Conservation (phyloP, 1,140 invertebrate genomes). For the Potamilus streckersoni region DNA sequence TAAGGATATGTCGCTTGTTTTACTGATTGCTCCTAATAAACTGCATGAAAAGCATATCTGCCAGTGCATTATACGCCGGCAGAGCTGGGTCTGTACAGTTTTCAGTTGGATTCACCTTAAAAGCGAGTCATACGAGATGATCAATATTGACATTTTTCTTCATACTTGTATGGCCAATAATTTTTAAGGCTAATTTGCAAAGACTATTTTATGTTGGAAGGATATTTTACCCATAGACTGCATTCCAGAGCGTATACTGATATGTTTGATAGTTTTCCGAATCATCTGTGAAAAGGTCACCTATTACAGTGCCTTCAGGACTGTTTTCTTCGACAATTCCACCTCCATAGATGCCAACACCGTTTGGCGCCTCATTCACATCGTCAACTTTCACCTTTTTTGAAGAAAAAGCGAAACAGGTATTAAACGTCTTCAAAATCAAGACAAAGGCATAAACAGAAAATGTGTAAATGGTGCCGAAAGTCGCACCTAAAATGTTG, state of each 20-base stretch:
- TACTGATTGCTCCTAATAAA: no score
- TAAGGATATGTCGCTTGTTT: no score
- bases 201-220: background rate
- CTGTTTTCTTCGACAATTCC: conserved; percentile 43
- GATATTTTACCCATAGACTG: conserved; percentile 39
- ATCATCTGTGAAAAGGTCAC: conserved; percentile 46
- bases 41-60: no score
- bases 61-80: background rate
- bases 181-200: background rate
- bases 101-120: background rate
- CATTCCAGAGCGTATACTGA: conserved; percentile 37
- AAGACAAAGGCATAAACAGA: background rate
- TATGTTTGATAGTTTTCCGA: conserved; percentile 51
- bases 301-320: conserved; percentile 33
- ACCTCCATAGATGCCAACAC: conserved; percentile 37
- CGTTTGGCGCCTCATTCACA: conserved; percentile 50
- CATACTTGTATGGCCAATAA: background rate
- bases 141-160: background rate
- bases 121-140: background rate
- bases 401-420: conserved; percentile 13
- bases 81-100: conserved; percentile 4
- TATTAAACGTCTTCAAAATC: background rate
- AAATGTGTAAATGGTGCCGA: background rate
- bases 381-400: conserved; percentile 42
- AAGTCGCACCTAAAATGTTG: conserved; percentile 10